Percentiles rank a stretch among this genome's conserved stretches.
Conservation (phyloP, 2,888 invertebrate species). For the Drosophila kuntzei region DNA sequence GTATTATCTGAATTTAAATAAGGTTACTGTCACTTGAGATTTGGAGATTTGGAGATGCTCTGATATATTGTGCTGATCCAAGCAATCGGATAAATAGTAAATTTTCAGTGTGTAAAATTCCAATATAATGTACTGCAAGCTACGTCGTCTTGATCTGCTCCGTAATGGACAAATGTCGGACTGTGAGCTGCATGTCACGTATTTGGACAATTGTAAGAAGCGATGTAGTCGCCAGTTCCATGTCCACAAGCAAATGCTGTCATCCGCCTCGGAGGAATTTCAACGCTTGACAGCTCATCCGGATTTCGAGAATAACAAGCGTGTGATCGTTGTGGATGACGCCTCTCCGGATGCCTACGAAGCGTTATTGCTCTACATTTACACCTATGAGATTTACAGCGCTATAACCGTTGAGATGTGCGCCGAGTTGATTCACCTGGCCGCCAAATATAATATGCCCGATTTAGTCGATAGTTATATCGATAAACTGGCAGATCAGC, state of each 20-base stretch:
- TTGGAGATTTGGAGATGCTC: not conserved
- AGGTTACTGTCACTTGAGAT: not conserved
- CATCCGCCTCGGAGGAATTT: slow-evolving; percentile 64
- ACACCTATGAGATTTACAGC: slow-evolving; percentile 64
- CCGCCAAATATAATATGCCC: slow-evolving; percentile 54
- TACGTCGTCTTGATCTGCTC: slow-evolving; percentile 62
- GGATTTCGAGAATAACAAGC: slow-evolving; percentile 30
- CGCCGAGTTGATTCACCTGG: slow-evolving; percentile 53
- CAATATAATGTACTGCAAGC: slow-evolving; percentile 58
- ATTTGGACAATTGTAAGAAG: slow-evolving; percentile 14
- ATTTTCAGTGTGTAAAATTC: slow-evolving; percentile 22
- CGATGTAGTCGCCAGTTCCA: slow-evolving; percentile 44
- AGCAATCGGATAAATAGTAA: slow-evolving; percentile 23
- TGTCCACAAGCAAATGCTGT: slow-evolving; percentile 58
- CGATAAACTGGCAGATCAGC: slow-evolving; percentile 40
- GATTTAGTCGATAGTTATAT: slow-evolving; percentile 62
- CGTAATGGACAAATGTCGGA: slow-evolving; percentile 56
- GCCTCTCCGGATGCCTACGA: slow-evolving; percentile 64
- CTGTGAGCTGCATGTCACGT: slow-evolving; percentile 56
- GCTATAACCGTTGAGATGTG: slow-evolving; percentile 49
- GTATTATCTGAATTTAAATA: not conserved
- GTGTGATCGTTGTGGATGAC: slow-evolving; percentile 47
- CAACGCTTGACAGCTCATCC: slow-evolving; percentile 46
- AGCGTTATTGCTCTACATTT: slow-evolving; percentile 60
- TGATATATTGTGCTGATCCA: not conserved